Percentiles rank a stretch among this genome's conserved stretches.
Conservation (phyloP, 2,888 invertebrate species). For the Perizoma flavofasciatum region DNA sequence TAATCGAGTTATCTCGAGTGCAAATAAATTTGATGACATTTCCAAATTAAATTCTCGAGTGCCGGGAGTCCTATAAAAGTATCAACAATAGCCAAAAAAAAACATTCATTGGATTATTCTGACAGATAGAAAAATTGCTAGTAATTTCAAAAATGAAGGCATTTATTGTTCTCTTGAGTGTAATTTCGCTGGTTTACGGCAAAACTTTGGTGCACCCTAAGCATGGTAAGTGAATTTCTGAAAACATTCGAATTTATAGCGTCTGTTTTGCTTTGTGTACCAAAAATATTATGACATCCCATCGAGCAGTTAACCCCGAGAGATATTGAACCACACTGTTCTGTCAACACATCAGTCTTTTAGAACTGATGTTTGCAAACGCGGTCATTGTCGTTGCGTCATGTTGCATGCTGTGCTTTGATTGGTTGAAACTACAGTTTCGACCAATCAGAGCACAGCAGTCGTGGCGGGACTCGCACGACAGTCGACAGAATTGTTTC, state of each 20-base stretch:
- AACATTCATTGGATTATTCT: conserved; percentile 36
- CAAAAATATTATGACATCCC: too few relatives aligned
- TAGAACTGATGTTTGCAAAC: too few relatives aligned
- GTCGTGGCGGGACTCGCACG: too few relatives aligned
- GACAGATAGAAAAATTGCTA: conserved; percentile 35
- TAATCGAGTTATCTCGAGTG: conserved; percentile 42
- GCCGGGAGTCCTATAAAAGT: conserved; percentile 47
- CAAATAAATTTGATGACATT: conserved; percentile 38
- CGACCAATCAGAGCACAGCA: too few relatives aligned
- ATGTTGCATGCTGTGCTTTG: too few relatives aligned
- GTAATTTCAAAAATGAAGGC: conserved; percentile 55
- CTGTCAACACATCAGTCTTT: too few relatives aligned
- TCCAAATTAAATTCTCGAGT: conserved; percentile 50
- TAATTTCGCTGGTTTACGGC: conserved; percentile 53
- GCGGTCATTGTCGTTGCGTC: too few relatives aligned
- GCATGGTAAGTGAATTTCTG: conserved; percentile 46
- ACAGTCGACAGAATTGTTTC: too few relatives aligned
- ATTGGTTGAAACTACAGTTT: too few relatives aligned
- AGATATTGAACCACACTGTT: too few relatives aligned
- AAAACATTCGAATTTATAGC: conserved; percentile 10
- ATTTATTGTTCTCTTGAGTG: conserved; percentile 50
- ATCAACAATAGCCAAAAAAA: conserved; percentile 23
- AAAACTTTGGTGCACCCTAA: conserved; percentile 51
- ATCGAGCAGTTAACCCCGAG: too few relatives aligned
- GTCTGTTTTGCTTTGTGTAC: conserved; percentile 4